A percentile compares a stretch with the other conserved stretches of the same genome.
These are phyloP conservation scores for Cheilinus undulatus DNA, from an alignment of 2,113 vertebrate species.

Conservation along the genomic window DNA sequence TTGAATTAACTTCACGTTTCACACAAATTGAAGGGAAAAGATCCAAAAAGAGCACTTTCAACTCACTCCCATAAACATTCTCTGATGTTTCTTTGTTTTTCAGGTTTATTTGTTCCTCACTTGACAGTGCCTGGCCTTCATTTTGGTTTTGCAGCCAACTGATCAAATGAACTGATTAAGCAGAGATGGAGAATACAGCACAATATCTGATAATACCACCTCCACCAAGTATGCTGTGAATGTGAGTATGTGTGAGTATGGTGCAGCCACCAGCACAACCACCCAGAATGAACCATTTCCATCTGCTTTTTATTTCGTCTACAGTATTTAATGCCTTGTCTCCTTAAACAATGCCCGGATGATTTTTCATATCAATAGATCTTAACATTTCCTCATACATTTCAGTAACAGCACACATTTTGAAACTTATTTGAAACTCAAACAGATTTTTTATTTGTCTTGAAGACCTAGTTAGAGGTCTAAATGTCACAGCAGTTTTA, in stretches of 20 bases:
- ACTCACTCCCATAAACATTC: constrained; percentile 23
- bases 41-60: constrained; percentile 21
- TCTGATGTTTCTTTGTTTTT: constrained; percentile 54
- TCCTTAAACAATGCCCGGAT: background rate
- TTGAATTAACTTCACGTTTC: constrained; percentile 35
- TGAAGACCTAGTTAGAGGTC: background rate
- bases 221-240: constrained; percentile 47
- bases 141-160: constrained; percentile 59
- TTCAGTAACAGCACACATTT: constrained; percentile 4
- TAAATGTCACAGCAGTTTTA: constrained; percentile 31
- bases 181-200: constrained; percentile 51
- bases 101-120: constrained; percentile 51
- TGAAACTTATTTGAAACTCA: background rate
- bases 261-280: constrained; percentile 34
- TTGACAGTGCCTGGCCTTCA: constrained; percentile 62
- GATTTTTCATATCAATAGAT: constrained; percentile 8
- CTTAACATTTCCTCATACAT: constrained; percentile 8
- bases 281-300: constrained; percentile 47
- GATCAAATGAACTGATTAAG: constrained; percentile 71
- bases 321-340: constrained; percentile 25
- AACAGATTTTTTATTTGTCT: background rate
- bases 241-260: constrained; percentile 65
- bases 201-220: constrained; percentile 54
- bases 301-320: background rate
- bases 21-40: constrained; percentile 7